phyloP scores from a whole-genome alignment of 1,140 invertebrate genomes.

The Pygmarrhopalites habei region DNA sequence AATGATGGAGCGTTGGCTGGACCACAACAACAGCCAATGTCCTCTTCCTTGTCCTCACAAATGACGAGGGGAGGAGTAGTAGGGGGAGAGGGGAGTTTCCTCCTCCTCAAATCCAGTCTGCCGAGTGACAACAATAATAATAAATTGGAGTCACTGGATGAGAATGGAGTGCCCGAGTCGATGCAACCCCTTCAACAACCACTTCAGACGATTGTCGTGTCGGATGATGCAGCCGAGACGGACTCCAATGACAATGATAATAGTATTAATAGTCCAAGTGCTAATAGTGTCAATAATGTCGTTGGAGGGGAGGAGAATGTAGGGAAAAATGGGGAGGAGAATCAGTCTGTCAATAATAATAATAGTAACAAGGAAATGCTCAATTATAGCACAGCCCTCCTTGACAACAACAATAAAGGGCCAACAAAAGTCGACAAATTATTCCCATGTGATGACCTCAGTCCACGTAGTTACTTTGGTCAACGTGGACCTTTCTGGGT shows the following conservation, averaged over 20 bases:
- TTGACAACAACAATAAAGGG: neutral
- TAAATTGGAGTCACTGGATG: conserved; percentile 5
- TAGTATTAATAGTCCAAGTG: neutral
- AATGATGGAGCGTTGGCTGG: neutral
- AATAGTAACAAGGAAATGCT: conserved; percentile 6
- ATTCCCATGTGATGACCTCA: conserved; percentile 38
- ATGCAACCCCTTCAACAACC: neutral
- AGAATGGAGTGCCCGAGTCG: conserved; percentile 3
- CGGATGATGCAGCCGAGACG: conserved; percentile 6
- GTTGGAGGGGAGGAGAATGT: neutral
- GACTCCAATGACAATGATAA: conserved; percentile 11
- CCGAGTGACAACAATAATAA: neutral
- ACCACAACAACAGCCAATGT: neutral
- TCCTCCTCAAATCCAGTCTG: too few species aligned
- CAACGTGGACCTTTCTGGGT: conserved; percentile 85
- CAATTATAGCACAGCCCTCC: conserved; percentile 2
- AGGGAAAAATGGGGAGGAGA: too few species aligned
- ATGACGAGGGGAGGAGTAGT: conserved; percentile 8
- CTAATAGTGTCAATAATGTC: neutral
- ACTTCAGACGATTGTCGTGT: conserved; percentile 7
- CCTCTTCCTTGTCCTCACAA: neutral
- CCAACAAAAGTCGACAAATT: conserved; percentile 11
- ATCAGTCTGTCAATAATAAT: neutral
- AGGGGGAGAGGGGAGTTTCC: neutral
- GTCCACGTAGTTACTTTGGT: conserved; percentile 24